phyloP scores from a whole-genome alignment of 2,797 vertebrate species.

The Salarias fasciatus region DNA sequence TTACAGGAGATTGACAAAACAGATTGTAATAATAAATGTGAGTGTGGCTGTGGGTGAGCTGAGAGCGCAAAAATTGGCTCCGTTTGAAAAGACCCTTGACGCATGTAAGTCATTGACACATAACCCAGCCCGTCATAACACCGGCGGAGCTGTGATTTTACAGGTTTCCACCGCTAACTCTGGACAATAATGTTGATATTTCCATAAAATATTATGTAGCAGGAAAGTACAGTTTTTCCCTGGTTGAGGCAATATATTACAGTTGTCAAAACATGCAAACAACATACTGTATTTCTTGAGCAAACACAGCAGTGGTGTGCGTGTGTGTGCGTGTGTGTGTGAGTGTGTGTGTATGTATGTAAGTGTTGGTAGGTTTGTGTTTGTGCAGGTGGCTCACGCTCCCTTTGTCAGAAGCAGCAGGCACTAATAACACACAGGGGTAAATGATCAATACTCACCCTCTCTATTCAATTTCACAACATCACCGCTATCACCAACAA shows the following conservation, averaged over 20 bases:
- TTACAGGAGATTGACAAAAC: constrained; percentile 54
- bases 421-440: constrained; percentile 79
- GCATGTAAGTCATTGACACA: constrained; percentile 48
- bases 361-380: too few relatives aligned
- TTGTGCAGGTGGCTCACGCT: constrained; percentile 59
- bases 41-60: constrained; percentile 24
- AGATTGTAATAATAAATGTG: constrained; percentile 52
- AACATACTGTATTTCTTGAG: constrained; percentile 34
- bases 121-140: constrained; percentile 38
- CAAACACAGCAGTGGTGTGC: constrained; percentile 23
- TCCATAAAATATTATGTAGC: constrained; percentile 44
- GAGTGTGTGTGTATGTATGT: constrained; percentile 29
- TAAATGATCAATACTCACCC: constrained; percentile 78
- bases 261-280: constrained; percentile 53
- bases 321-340: constrained; percentile 1
- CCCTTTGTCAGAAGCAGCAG: constrained; percentile 70
- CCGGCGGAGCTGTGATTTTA: constrained; percentile 43
- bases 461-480: constrained; percentile 81
- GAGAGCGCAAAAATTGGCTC: constrained; percentile 24
- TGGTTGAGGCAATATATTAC: constrained; percentile 29
- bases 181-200: constrained; percentile 43
- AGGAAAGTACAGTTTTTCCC: constrained; percentile 29
- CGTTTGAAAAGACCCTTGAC: constrained; percentile 51
- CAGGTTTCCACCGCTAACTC: constrained; percentile 26
- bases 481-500: constrained; percentile 61